Evolutionary conservation across 2,113 vertebrate genomes (phyloP).

Genomic region (Diphyllodes magnificus): DNA sequence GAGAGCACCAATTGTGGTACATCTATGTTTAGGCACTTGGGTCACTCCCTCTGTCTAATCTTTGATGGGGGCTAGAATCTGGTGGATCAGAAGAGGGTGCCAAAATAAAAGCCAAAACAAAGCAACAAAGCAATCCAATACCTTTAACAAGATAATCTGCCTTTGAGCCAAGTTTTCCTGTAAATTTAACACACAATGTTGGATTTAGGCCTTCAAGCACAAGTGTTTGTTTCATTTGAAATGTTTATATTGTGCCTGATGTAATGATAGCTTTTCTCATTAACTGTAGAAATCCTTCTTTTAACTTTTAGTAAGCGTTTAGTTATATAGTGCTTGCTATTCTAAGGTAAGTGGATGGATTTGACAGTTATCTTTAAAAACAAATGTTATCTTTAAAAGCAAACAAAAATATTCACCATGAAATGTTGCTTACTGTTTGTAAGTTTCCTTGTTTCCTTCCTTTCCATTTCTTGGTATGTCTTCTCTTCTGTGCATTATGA

Average conservation of each 20-base stretch:
- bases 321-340: not conserved
- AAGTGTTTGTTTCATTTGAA: not conserved
- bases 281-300: not conserved
- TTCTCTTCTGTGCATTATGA: not conserved
- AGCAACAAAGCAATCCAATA: not conserved
- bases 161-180: not conserved
- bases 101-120: not conserved
- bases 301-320: not conserved
- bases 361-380: not conserved
- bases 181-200: not conserved
- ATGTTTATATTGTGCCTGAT: not conserved
- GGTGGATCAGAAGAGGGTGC: not conserved
- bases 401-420: not conserved
- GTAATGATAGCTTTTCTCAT: not conserved
- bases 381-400: not conserved
- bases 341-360: not conserved
- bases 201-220: not conserved
- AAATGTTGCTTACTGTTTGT: not conserved
- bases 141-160: not conserved
- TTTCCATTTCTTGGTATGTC: not conserved
- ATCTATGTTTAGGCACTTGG: not conserved
- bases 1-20: not conserved
- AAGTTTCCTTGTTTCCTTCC: not conserved
- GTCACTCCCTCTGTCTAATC: not conserved
- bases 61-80: not conserved